Evolutionary conservation across 2,113 vertebrate species (phyloP).

Genomic region (Opisthocomus hoazin): DNA sequence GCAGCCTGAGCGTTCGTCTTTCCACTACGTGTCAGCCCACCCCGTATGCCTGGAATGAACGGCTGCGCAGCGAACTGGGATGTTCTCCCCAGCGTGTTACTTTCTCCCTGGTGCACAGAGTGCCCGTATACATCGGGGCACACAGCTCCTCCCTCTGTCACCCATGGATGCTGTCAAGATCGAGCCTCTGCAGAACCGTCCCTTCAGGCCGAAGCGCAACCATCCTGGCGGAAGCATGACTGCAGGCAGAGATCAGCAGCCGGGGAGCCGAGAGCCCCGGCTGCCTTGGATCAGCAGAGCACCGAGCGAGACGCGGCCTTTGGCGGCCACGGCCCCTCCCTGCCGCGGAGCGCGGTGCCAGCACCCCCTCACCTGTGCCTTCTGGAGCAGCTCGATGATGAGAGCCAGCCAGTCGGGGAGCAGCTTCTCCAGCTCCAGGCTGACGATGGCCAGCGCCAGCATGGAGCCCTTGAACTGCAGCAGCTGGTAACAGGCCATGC

Average conservation of each 20-base stretch:
- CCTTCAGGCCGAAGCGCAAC: neutral
- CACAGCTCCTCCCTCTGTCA: fast-evolving
- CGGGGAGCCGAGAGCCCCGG: fast-evolving
- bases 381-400: conserved; percentile 90
- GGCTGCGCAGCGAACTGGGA: fast-evolving
- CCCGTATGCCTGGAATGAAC: fast-evolving
- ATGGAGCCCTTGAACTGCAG: conserved; percentile 90
- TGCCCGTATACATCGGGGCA: fast-evolving
- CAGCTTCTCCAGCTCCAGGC: conserved; percentile 93
- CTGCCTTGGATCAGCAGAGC: fast-evolving
- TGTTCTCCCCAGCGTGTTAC: neutral
- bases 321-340: fast-evolving
- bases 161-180: fast-evolving
- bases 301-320: fast-evolving
- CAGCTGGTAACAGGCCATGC: conserved; percentile 86
- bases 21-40: too few species aligned
- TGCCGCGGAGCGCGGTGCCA: fast-evolving
- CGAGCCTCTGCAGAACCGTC: fast-evolving
- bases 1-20: neutral
- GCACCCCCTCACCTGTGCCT: conserved; percentile 80
- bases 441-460: conserved; percentile 90
- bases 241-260: neutral
- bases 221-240: fast-evolving
- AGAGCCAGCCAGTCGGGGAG: conserved; percentile 94
- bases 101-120: neutral